Conservation (phyloP, 2,113 vertebrate genomes). For the Suricata suricatta region DNA sequence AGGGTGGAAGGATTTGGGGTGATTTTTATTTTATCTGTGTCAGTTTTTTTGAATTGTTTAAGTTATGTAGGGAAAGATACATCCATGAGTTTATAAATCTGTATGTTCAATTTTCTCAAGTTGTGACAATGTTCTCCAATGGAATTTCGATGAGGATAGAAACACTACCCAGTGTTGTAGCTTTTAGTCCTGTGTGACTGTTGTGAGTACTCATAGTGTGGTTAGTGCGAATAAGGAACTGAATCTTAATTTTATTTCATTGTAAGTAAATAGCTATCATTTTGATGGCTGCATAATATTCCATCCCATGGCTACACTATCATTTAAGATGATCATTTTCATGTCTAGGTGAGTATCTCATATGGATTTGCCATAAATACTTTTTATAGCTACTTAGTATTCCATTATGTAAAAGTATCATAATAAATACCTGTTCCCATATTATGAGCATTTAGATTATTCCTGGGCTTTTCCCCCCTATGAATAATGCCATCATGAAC, state of each 20-base stretch:
- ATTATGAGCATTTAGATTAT: background rate
- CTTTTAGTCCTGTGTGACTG: background rate
- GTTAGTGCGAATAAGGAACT: background rate
- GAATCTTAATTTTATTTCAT: background rate
- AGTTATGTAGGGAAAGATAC: background rate
- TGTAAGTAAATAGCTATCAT: background rate
- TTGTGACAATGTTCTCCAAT: background rate
- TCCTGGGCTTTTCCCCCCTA: background rate
- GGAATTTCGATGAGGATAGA: background rate
- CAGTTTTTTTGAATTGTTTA: background rate
- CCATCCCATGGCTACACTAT: background rate
- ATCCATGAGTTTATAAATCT: background rate
- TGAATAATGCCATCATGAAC: background rate
- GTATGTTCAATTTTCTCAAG: slow-evolving; percentile 11
- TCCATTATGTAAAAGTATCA: background rate
- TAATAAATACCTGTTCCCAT: background rate
- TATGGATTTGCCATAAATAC: background rate
- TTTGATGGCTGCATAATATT: background rate
- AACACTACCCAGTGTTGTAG: background rate
- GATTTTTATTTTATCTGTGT: background rate
- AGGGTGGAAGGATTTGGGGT: background rate
- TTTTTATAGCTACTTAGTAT: background rate
- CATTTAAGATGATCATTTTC: background rate
- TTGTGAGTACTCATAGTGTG: background rate
- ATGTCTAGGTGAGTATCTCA: background rate